Evolutionary conservation across 1,140 invertebrate species (phyloP).

Genomic region (Pseudomyrmex gracilis): DNA sequence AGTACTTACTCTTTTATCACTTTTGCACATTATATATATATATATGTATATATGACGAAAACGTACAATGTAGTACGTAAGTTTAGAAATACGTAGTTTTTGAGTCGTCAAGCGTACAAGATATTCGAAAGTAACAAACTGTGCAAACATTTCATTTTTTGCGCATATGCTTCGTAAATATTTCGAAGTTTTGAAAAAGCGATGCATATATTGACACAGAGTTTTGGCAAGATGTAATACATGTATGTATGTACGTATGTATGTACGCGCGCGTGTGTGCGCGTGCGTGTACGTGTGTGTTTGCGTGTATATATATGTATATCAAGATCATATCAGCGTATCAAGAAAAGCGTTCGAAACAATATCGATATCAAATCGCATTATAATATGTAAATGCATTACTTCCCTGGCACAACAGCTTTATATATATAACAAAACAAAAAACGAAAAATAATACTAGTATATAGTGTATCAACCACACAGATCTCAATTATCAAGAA

Average conservation of each 20-base stretch:
- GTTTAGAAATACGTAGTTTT: constrained; percentile 47
- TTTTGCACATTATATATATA: constrained; percentile 62
- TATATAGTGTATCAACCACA: background rate
- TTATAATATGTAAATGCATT: constrained; percentile 70
- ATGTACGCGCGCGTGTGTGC: constrained; percentile 36
- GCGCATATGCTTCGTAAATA: constrained; percentile 60
- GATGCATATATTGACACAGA: constrained; percentile 71
- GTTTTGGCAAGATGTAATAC: constrained; percentile 67
- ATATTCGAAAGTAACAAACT: constrained; percentile 64
- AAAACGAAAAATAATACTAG: constrained; percentile 42
- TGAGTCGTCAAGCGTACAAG: constrained; percentile 37
- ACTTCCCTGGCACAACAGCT: constrained; percentile 45
- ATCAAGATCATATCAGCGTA: constrained; percentile 52
- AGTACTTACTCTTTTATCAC: constrained; percentile 9
- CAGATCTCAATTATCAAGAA: constrained; percentile 21
- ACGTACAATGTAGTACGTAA: constrained; percentile 53
- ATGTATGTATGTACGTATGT: constrained; percentile 24
- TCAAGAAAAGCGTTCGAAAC: constrained; percentile 74
- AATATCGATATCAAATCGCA: constrained; percentile 72
- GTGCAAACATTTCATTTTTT: constrained; percentile 63
- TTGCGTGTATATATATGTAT: constrained; percentile 15
- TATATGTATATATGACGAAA: constrained; percentile 45
- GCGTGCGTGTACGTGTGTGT: background rate
- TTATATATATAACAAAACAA: constrained; percentile 16
- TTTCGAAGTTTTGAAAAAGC: constrained; percentile 66